Base-by-base conservation (phyloP, 2,888 invertebrate species). In the Diadegma fenestrale region DNA sequence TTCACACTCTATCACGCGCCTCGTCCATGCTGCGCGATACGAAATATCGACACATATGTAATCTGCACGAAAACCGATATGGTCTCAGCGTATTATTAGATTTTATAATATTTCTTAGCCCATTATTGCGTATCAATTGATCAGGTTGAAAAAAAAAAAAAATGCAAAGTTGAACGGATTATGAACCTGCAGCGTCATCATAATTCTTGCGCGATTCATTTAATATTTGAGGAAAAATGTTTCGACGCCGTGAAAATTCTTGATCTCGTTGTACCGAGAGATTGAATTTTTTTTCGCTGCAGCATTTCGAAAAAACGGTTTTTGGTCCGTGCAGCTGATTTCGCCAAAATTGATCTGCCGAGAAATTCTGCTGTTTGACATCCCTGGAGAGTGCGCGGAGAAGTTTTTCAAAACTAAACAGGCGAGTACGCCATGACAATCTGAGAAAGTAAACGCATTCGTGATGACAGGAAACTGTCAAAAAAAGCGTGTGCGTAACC, bases 1-100 rank as follows among this genome's bases (percentile, higher is more conserved):
- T 71, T 87, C 63, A 58, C 76, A 75, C 45, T 17, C 19, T 8
- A 26, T 41, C 64, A 54, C 6, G 58, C n/a, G 37, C 54, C 26
- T 43, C 22, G 19, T 33, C 17, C n/a, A 45, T 54, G 75, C 58
- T 22, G 19, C 7, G 14, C 7, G 14, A 37, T 54, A 33, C 33
- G n/a, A 69, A 48, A 30, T 48, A 48, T 48, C 68, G n/a, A 68
- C 37, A 43, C n/a, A n/a, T 19, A n/a, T 26, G 45, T 17, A 22
- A 26, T 26, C n/a, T n/a, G n/a, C 41, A 43, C 45, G 26, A 68
- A 14, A 45, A 43, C 17, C 14, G 22, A 45, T 68, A 58, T 58
- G 12, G 6, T 26, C 45, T 26, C 26, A 7, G 17, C 14, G 8
- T 19, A 41, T 14, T 64, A 41, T 41, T 33, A n/a, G 17, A 30